A percentile compares a stretch with the other conserved stretches of the same genome.
Conservation (phyloP, 2,888 invertebrate species). For the Thereva nobilitata region DNA sequence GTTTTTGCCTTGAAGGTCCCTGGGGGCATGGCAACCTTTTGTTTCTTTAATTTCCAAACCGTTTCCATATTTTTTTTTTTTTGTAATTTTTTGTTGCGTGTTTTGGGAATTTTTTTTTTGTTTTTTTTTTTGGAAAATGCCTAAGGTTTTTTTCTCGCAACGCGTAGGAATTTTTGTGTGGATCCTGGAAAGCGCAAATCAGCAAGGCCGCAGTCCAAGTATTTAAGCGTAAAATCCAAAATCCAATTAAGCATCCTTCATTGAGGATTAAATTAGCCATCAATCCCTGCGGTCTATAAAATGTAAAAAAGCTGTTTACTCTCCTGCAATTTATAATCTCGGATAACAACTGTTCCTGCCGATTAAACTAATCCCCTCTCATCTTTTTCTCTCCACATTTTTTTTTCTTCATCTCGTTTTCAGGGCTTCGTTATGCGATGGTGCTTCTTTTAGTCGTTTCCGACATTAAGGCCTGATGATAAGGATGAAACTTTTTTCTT, state of each 20-base stretch:
- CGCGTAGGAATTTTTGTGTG: too few relatives aligned
- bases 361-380: constrained; percentile 32
- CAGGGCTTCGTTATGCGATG: neutral
- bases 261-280: constrained; percentile 31
- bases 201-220: neutral
- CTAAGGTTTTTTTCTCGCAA: too few relatives aligned
- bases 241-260: constrained; percentile 27
- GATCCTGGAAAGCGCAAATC: too few relatives aligned
- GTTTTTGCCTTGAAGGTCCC: too few relatives aligned
- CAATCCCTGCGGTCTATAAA: constrained; percentile 34
- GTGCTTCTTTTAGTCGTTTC: constrained; percentile 9
- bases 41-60: too few relatives aligned
- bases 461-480: constrained; percentile 30
- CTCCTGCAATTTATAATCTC: constrained; percentile 32
- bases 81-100: too few relatives aligned
- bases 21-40: too few relatives aligned
- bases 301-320: constrained; percentile 32
- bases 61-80: too few relatives aligned
- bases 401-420: neutral
- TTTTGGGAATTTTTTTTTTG: too few relatives aligned
- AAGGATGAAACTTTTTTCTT: constrained; percentile 27
- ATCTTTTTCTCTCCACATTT: constrained; percentile 1
- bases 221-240: constrained; percentile 7
- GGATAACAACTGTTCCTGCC: constrained; percentile 34
- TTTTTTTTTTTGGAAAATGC: too few relatives aligned